Evolutionary conservation across 2,797 vertebrate species (phyloP).

Genomic region (Buceros bicornis): DNA sequence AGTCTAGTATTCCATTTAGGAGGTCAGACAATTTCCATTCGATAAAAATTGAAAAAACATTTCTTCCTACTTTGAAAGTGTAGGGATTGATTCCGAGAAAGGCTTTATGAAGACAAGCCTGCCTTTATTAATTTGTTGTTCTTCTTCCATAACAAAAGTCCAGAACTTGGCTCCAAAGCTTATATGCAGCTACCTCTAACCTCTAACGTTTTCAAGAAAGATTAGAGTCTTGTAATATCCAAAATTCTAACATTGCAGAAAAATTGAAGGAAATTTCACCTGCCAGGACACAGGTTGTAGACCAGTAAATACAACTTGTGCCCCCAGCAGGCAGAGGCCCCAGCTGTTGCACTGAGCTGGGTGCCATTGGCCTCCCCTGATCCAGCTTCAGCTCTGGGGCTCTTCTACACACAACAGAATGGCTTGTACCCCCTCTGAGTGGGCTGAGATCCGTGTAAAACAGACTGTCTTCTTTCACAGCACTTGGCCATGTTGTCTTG

Average conservation of each 20-base stretch:
- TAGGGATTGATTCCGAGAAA: background rate
- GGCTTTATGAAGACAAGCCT: accelerated
- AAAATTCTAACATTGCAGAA: background rate
- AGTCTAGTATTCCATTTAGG: background rate
- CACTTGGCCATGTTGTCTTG: background rate
- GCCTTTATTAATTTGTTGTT: background rate
- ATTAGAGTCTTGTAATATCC: background rate
- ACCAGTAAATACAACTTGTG: background rate
- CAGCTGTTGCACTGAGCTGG: background rate
- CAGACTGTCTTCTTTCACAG: background rate
- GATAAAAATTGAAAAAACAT: background rate
- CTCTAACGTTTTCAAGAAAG: background rate
- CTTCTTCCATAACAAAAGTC: background rate
- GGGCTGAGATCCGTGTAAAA: background rate
- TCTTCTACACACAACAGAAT: accelerated
- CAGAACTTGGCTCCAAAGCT: background rate
- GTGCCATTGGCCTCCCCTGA: background rate
- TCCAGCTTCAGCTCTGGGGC: background rate
- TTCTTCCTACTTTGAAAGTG: background rate
- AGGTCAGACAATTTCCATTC: background rate
- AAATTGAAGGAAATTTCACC: background rate
- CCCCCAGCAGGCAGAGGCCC: accelerated
- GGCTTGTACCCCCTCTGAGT: background rate
- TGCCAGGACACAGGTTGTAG: background rate
- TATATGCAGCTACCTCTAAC: background rate